A percentile compares a stretch with the other conserved stretches of the same genome.
Conservation (phyloP, 2,113 vertebrate species). For the Strigops habroptila region DNA sequence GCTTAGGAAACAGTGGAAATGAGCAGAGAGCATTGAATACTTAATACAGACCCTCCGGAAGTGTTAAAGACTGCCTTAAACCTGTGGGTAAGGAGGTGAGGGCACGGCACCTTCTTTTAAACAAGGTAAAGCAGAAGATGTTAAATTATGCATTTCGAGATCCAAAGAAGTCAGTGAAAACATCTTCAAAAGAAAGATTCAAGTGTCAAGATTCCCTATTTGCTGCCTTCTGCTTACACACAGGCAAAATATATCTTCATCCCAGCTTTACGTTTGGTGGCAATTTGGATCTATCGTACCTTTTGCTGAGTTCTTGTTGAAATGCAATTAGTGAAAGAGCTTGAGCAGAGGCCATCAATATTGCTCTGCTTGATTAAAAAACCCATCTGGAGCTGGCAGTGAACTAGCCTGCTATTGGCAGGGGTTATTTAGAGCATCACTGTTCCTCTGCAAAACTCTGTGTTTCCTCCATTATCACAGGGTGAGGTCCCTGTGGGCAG, state of each 20-base stretch:
- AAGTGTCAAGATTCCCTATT: background rate
- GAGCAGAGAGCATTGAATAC: background rate
- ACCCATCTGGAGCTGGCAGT: conserved; percentile 50
- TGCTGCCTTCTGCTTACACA: background rate
- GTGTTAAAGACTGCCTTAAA: background rate
- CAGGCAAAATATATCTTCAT: background rate
- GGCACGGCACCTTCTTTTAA: background rate
- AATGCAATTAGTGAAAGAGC: conserved; percentile 67
- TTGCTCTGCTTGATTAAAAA: conserved; percentile 67
- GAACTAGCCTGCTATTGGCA: conserved; percentile 18
- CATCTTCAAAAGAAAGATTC: background rate
- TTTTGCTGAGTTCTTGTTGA: conserved; percentile 51
- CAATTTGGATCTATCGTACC: conserved; percentile 42
- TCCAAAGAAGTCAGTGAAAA: background rate
- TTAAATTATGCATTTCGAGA: conserved; percentile 17
- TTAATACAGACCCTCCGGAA: background rate
- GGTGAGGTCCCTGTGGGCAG: background rate
- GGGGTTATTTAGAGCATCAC: conserved; percentile 54
- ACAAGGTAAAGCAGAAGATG: background rate
- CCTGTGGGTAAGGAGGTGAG: background rate
- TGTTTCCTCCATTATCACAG: background rate
- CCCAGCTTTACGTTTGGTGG: background rate
- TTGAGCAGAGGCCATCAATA: conserved; percentile 61
- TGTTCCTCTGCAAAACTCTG: background rate
- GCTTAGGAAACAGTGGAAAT: conserved; percentile 4